Percentiles rank a stretch among this genome's conserved stretches.
Evolutionary conservation across 2,888 invertebrate genomes (phyloP).

Genomic region (Bellardia bayeri): DNA sequence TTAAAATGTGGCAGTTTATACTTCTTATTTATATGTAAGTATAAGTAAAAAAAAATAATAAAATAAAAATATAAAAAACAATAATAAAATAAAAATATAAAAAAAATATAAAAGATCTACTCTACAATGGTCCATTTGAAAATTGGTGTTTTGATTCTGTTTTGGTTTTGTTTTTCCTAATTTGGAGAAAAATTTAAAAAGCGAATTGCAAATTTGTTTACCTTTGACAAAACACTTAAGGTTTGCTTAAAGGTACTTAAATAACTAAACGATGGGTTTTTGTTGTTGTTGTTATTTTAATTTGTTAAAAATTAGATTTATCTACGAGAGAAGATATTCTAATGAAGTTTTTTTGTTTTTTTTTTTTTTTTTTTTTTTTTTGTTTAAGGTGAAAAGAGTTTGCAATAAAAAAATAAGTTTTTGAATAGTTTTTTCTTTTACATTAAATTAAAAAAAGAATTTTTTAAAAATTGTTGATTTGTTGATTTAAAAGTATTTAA

Average conservation of each 20-base stretch:
- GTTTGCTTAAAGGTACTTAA: slow-evolving; percentile 64
- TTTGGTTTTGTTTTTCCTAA: slow-evolving; percentile 12
- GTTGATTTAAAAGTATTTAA: not conserved
- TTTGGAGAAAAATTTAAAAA: not conserved
- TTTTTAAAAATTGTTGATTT: slow-evolving; percentile 19
- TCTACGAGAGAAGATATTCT: slow-evolving; percentile 14
- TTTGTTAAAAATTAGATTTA: slow-evolving; percentile 22
- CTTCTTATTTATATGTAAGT: slow-evolving; percentile 33
- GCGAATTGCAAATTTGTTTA: slow-evolving; percentile 21
- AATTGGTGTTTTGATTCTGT: slow-evolving; percentile 61
- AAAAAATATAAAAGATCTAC: slow-evolving; percentile 33
- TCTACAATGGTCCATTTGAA: slow-evolving; percentile 63
- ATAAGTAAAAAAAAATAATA: slow-evolving; percentile 23
- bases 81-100: not conserved
- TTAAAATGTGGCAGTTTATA: slow-evolving; percentile 56
- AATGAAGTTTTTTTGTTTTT: slow-evolving; percentile 8
- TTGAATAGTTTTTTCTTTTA: not conserved
- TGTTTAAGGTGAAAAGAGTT: slow-evolving; percentile 22
- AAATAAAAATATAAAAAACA: slow-evolving; percentile 5
- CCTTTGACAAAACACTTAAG: not conserved
- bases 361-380: too few relatives aligned
- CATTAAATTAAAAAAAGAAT: not conserved
- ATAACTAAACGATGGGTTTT: slow-evolving; percentile 70
- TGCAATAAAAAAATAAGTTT: slow-evolving; percentile 27
- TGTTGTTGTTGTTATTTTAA: slow-evolving; percentile 16